phyloP scores from a whole-genome alignment of 92 coral and sea anemone species.

The Palythoa heliodiscus region DNA sequence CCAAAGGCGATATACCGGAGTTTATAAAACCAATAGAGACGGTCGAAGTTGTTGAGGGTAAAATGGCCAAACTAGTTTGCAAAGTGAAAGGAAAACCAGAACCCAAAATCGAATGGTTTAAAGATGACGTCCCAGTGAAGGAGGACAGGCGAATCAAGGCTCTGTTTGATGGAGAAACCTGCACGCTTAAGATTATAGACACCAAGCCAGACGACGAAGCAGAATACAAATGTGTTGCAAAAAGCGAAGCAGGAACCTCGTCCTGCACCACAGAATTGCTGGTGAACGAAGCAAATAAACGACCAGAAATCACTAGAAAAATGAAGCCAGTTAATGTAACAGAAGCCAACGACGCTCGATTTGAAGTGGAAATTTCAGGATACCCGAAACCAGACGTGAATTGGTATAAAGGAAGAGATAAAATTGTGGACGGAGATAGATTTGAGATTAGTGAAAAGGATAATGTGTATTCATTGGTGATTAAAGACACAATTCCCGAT shows the following conservation, averaged over 20 bases:
- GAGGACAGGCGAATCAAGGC: constrained; percentile 70
- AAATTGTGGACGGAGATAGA: constrained; percentile 74
- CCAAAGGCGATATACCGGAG: constrained; percentile 75
- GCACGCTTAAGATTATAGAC: constrained; percentile 68
- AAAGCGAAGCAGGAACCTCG: constrained; percentile 73
- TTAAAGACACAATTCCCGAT: constrained; percentile 55
- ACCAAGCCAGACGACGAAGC: constrained; percentile 87
- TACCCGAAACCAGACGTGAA: constrained; percentile 81
- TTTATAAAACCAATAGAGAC: constrained; percentile 73
- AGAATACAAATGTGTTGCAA: constrained; percentile 77
- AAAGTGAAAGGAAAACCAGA: constrained; percentile 76
- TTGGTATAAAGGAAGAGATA: constrained; percentile 75
- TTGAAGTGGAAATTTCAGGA: constrained; percentile 73
- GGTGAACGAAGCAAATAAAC: constrained; percentile 75
- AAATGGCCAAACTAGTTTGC: constrained; percentile 73
- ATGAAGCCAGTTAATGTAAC: constrained; percentile 68
- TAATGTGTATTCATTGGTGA: constrained; percentile 59
- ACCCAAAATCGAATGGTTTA: constrained; percentile 87
- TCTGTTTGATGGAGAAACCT: constrained; percentile 73
- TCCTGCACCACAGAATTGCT: constrained; percentile 78
- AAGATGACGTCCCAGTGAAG: constrained; percentile 68
- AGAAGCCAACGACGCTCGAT: constrained; percentile 76
- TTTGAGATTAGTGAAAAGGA: constrained; percentile 74
- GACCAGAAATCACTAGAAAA: constrained; percentile 75
- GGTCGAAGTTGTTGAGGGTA: constrained; percentile 78